phyloP scores from a whole-genome alignment of 2,888 invertebrate species.

The Scrobipalpa atriplicella region DNA sequence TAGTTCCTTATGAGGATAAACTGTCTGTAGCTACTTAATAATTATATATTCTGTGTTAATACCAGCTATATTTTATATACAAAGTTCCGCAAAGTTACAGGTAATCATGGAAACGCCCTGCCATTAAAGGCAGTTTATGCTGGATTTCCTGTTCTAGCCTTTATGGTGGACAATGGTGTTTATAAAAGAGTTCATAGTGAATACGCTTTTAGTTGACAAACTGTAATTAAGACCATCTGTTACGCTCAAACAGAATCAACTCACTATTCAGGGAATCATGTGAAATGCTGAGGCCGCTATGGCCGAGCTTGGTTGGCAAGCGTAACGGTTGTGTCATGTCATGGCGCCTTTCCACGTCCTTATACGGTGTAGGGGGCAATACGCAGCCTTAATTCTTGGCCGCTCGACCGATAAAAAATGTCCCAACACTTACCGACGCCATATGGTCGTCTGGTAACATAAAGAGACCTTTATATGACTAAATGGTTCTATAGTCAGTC shows the following conservation, averaged over 20 bases:
- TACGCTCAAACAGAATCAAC: slow-evolving; percentile 57
- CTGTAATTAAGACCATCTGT: slow-evolving; percentile 15
- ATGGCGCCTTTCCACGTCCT: slow-evolving; percentile 66
- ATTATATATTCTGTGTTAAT: too few relatives aligned
- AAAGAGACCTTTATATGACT: slow-evolving; percentile 37
- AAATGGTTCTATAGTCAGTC: slow-evolving; percentile 41
- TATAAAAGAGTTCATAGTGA: not conserved
- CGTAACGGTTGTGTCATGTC: slow-evolving; percentile 59
- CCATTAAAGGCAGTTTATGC: not conserved
- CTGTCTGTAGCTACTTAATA: not conserved
- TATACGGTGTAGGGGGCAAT: slow-evolving; percentile 57
- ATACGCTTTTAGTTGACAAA: not conserved
- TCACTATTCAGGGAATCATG: slow-evolving; percentile 56
- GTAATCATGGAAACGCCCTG: slow-evolving; percentile 16
- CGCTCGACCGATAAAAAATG: slow-evolving; percentile 54
- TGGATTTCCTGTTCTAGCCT: slow-evolving; percentile 15
- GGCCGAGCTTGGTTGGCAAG: slow-evolving; percentile 31
- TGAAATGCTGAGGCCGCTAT: slow-evolving; percentile 35
- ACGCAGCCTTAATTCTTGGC: slow-evolving; percentile 55
- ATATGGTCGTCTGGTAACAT: slow-evolving; percentile 57
- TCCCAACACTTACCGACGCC: slow-evolving; percentile 52
- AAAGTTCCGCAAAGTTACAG: slow-evolving; percentile 14
- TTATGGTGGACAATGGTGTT: not conserved
- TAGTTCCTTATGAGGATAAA: not conserved
- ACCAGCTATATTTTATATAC: not conserved